phyloP scores from a whole-genome alignment of 2,113 vertebrate species.

The Xiphophorus maculatus region DNA sequence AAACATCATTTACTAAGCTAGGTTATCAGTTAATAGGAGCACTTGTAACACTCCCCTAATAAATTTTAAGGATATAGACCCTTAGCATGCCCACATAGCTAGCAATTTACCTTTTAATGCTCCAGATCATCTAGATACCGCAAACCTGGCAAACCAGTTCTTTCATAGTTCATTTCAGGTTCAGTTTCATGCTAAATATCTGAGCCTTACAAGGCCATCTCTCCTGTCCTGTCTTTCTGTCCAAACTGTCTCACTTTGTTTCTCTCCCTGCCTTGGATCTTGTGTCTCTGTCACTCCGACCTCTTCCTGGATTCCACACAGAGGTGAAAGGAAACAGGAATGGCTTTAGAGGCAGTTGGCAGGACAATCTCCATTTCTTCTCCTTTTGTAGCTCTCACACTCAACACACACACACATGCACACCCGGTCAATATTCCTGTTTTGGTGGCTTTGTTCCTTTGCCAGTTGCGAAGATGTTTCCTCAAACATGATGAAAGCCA shows the following conservation, averaged over 20 bases:
- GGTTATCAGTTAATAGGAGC: background rate
- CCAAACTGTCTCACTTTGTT: conserved; percentile 10
- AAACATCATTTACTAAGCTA: background rate
- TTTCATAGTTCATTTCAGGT: conserved; percentile 42
- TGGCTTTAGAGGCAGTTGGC: conserved; percentile 38
- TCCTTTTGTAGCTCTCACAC: conserved; percentile 24
- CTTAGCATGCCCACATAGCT: no score
- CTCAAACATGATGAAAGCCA: conserved; percentile 48
- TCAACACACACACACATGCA: background rate
- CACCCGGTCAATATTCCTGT: conserved; percentile 27
- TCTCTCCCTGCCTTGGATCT: conserved; percentile 24
- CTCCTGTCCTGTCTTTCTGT: conserved; percentile 31
- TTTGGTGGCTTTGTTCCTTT: conserved; percentile 41
- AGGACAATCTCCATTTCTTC: conserved; percentile 15
- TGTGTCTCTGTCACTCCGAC: conserved; percentile 49
- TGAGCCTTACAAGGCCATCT: conserved; percentile 71
- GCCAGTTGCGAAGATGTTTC: conserved; percentile 49
- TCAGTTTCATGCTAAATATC: conserved; percentile 29
- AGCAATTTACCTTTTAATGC: no score
- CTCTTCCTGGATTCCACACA: conserved; percentile 68
- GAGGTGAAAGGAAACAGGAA: conserved; percentile 73
- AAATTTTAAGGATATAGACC: background rate
- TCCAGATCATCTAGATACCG: no score
- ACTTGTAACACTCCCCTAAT: background rate
- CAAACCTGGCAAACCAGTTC: conserved; percentile 12